A percentile compares a stretch with the other conserved stretches of the same genome.
Evolutionary conservation across 2,113 vertebrate species (phyloP).

Genomic region (Centrocercus urophasianus): DNA sequence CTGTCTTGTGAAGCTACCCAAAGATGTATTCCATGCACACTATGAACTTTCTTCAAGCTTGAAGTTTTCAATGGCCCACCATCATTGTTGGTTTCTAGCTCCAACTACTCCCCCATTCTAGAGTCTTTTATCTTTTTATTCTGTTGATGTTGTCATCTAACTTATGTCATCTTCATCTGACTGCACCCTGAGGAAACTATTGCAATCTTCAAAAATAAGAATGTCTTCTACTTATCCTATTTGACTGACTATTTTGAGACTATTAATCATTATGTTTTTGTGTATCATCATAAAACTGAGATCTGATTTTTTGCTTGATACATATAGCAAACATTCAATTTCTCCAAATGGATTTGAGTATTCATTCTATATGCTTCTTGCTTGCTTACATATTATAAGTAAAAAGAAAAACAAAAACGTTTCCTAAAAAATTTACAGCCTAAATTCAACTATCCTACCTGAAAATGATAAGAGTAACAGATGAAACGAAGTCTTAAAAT

Average conservation of each 20-base stretch:
- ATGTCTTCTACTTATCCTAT: neutral
- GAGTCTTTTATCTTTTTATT: neutral
- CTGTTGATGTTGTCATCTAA: neutral
- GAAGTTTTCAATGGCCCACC: neutral
- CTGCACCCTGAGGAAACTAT: neutral
- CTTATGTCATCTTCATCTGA: neutral
- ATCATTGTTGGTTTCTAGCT: neutral
- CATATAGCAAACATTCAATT: neutral
- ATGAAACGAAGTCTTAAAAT: neutral
- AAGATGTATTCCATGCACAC: neutral
- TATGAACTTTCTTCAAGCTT: neutral
- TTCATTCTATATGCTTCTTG: neutral
- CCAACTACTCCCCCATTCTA: neutral
- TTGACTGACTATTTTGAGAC: neutral
- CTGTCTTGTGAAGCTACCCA: neutral
- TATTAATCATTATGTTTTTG: neutral
- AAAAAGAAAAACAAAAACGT: neutral
- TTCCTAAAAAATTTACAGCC: neutral
- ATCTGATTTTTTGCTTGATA: neutral
- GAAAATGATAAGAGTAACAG: neutral
- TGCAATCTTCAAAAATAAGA: neutral
- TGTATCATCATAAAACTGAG: neutral
- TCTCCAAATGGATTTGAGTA: neutral
- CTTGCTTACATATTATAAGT: neutral
- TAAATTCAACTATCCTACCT: neutral